Evolutionary conservation across 2,113 vertebrate genomes (phyloP), one percentile per base, ranked within the genome.

Genomic region (Thinocorus orbignyianus): DNA sequence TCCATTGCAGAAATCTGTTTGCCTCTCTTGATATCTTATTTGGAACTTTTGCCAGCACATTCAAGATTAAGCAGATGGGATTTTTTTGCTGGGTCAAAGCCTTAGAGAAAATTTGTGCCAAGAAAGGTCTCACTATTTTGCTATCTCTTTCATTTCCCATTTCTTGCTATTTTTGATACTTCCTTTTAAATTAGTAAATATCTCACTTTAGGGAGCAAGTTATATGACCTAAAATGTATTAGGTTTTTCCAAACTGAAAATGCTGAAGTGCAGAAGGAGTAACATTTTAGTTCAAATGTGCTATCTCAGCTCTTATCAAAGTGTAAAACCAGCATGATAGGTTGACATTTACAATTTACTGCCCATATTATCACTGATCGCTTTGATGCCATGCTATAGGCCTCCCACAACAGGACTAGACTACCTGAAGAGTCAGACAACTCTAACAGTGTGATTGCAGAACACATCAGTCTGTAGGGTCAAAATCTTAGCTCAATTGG

Each of bases 161-260:
- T 82, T 84, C 84, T 83, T 95, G 49, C 44, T 90, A 22, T 58
- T 91, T 86, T 91, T 89, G 91, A 90, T 85, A 72, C 3, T n/a
- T 82, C 39, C 49, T 94, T 80, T 54, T 93, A 96, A 91, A 97
- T 95, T 73, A 88, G 41, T 83, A 95, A 95, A 92, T 90, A 94
- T 85, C 54, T 95, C 81, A 76, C 87, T 90, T 94, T 20, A 66
- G 85, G 49, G 88, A 91, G 49, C 66, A 80, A 89, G 49, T n/a
- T 85, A 9, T 72, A 35, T 90, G 81, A 90, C 81, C 81, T 82
- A 37, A 70, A 82, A 86, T 46, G 7, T 62, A 74, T 65, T 80
- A 70, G 62, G 46, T 11, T 91, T 95, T 92, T 88, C 28, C 37
- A 88, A 94, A 81, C 48, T 48, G 70, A 91, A 95, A 93, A 82